Base-by-base conservation (phyloP, 2,888 invertebrate species). In the Chouioia cunea region DNA sequence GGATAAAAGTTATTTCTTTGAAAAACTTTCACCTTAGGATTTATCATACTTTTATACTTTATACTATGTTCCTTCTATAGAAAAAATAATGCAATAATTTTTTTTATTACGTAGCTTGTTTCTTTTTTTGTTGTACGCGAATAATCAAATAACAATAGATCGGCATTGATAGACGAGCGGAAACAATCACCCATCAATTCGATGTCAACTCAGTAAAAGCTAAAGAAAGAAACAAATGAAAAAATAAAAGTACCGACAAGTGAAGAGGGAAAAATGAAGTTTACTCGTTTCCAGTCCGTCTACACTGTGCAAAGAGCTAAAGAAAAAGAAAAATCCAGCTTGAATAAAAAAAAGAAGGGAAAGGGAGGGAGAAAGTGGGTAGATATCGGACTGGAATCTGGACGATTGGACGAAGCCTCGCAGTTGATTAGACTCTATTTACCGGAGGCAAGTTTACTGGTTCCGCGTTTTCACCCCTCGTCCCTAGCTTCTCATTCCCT, bases 351-450 rank as follows among this genome's bases (percentile, higher is more conserved):
- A 27, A 62, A 48, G 66, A 75, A 65, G 65, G 65, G 74, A 70
- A 46, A 27, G 18, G 54, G 64, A 14, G 56, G 36, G 73, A 70
- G 73, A 66, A 74, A 67, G 60, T 22, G 74, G 76, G 75, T 77
- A 76, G 76, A 79, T 80, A 82, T 82, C 77, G 77, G 79, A 77
- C 76, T 77, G 77, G 81, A 84, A 84, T 84, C 83, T 83, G 84
- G 82, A 78, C 80, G 83, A 84, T 83, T 80, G 80, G 80, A 78
- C 80, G 79, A 27, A 80, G 80, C 77, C 82, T 79, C 79, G 78
- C 79, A 80, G 80, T 82, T 82, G 85, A 85, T 85, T 85, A 84
- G 84, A 83, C 83, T 83, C 85, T 84, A 84, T 85, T 85, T 85
- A 84, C 84, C 78, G 76, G 80, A 81, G 79, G 78, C 79, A 80